Conservation (phyloP, 92 coral and sea anemone genomes). For the Montipora capitata region DNA sequence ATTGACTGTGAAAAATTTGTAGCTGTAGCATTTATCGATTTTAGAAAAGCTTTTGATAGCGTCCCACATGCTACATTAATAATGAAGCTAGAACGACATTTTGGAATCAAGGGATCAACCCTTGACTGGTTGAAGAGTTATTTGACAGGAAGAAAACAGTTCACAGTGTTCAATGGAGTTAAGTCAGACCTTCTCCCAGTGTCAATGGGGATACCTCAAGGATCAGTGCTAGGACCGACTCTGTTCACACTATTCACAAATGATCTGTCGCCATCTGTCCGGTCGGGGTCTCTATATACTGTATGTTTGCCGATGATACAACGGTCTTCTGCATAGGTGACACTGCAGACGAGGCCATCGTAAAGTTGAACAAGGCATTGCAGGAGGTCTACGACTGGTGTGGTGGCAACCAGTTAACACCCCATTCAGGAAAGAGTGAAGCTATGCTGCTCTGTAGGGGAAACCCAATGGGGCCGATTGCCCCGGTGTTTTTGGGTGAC, state of each 20-base stretch:
- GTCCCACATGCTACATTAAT: neutral
- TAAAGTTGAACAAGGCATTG: neutral
- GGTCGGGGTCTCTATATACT: neutral
- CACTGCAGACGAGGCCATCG: neutral
- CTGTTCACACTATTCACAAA: slow-evolving; percentile 18
- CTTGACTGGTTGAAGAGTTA: neutral
- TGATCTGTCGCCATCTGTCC: slow-evolving; percentile 1
- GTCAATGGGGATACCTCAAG: neutral
- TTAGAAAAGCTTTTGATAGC: slow-evolving; percentile 19
- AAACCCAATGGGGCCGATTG: neutral
- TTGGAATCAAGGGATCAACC: neutral
- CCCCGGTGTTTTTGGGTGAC: neutral
- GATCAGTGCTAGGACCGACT: too few relatives aligned
- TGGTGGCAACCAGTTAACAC: neutral
- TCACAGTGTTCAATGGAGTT: slow-evolving; percentile 12
- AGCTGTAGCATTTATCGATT: slow-evolving; percentile 20
- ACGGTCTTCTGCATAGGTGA: slow-evolving; percentile 1
- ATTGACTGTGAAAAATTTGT: slow-evolving; percentile 34
- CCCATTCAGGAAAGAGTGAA: too few relatives aligned
- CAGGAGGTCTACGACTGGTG: neutral
- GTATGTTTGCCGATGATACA: slow-evolving; percentile 7
- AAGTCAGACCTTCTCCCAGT: slow-evolving; percentile 22
- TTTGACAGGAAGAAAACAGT: slow-evolving; percentile 3
- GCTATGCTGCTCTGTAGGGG: too few relatives aligned
- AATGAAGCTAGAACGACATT: neutral